Percentiles rank a stretch among this genome's conserved stretches.
phyloP scores from a whole-genome alignment of 2,888 invertebrate species.

The Ophraella communa region DNA sequence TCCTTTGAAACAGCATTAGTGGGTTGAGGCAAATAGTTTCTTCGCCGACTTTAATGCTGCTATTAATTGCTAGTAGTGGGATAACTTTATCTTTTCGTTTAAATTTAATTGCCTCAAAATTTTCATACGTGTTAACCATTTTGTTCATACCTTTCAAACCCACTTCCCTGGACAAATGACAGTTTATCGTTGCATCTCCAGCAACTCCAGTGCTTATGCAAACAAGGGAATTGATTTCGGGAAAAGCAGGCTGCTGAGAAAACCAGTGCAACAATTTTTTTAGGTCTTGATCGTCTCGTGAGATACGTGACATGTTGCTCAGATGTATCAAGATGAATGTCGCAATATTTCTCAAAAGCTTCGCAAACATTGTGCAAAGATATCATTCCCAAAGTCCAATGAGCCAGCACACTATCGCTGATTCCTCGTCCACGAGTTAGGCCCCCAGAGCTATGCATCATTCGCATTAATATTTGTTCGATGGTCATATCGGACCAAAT shows the following conservation, averaged over 20 bases:
- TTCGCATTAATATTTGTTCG: slow-evolving; percentile 43
- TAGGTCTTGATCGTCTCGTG: slow-evolving; percentile 39
- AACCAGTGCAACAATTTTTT: slow-evolving; percentile 42
- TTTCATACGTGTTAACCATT: slow-evolving; percentile 16
- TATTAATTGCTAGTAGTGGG: slow-evolving; percentile 33
- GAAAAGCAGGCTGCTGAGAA: slow-evolving; percentile 39
- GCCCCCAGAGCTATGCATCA: slow-evolving; percentile 42
- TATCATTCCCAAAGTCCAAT: slow-evolving; percentile 17
- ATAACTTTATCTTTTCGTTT: slow-evolving; percentile 41
- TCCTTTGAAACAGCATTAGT: slow-evolving; percentile 41
- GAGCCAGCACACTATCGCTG: slow-evolving; percentile 36
- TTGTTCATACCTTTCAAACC: slow-evolving; percentile 6
- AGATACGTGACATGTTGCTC: slow-evolving; percentile 46
- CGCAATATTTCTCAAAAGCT: slow-evolving; percentile 41
- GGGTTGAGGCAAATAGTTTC: slow-evolving; percentile 1
- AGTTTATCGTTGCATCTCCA: slow-evolving; percentile 31
- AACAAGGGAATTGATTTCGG: slow-evolving; percentile 29
- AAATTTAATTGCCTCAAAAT: slow-evolving; percentile 22
- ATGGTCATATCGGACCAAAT: too few relatives aligned
- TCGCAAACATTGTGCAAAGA: too few relatives aligned
- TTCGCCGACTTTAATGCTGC: slow-evolving; percentile 35
- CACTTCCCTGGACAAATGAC: slow-evolving; percentile 22
- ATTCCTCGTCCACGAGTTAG: slow-evolving; percentile 38
- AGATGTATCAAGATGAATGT: slow-evolving; percentile 31
- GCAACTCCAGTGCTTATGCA: slow-evolving; percentile 38